Conservation (phyloP, 2,888 invertebrate species). For the Neoascia interrupta region DNA sequence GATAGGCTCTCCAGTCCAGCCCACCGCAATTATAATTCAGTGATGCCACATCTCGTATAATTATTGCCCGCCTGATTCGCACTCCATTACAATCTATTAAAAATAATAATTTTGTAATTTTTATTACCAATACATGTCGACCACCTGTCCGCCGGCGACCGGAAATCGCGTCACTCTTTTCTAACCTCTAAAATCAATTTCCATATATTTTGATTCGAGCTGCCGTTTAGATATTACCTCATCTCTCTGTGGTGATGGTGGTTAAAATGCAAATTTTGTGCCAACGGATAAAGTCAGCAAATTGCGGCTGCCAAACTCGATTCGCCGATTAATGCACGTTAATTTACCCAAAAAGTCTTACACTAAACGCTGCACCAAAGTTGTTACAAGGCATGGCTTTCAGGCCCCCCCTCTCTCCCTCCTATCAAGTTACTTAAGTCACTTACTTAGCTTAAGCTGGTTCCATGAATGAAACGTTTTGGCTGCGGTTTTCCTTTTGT, state of each 20-base stretch:
- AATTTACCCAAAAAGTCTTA: slow-evolving; percentile 14
- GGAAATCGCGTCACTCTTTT: slow-evolving; percentile 33
- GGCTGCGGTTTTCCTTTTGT: slow-evolving; percentile 41
- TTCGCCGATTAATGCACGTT: slow-evolving; percentile 7
- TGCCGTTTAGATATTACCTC: slow-evolving; percentile 48
- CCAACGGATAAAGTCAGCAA: slow-evolving; percentile 45
- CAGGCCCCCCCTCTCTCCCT: background rate
- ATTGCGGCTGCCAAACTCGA: slow-evolving; percentile 50
- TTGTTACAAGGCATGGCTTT: background rate
- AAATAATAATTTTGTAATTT: no score
- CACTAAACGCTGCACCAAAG: slow-evolving; percentile 10
- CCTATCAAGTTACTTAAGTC: slow-evolving; percentile 11
- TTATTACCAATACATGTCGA: no score
- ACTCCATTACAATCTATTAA: no score
- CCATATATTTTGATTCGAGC: slow-evolving; percentile 20
- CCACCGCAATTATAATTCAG: no score
- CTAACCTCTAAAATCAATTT: slow-evolving; percentile 43
- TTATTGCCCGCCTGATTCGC: no score
- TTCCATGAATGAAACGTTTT: slow-evolving; percentile 61
- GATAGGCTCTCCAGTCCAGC: no score
- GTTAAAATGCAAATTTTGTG: slow-evolving; percentile 44
- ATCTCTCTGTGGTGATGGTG: no score
- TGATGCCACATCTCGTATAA: no score
- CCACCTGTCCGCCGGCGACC: slow-evolving; percentile 21
- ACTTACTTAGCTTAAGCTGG: slow-evolving; percentile 34